Conservation (phyloP, 2,888 invertebrate genomes). For the Polydrusus pterygomalis region DNA sequence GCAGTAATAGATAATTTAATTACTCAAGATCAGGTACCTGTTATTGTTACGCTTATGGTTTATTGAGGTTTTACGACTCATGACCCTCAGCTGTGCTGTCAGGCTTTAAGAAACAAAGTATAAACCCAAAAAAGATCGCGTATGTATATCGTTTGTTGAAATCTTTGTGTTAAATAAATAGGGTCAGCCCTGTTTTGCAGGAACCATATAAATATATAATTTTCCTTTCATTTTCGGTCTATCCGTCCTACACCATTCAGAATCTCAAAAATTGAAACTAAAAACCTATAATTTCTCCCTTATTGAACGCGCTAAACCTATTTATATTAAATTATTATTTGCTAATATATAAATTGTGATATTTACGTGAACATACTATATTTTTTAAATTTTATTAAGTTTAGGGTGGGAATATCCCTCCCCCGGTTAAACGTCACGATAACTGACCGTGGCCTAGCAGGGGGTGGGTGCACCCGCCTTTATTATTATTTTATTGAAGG, state of each 20-base stretch:
- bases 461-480: not conserved
- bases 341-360: conserved; percentile 25
- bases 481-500: conserved; percentile 15
- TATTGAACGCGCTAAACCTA: not conserved
- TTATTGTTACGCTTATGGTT: too few species aligned
- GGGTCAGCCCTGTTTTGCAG: not conserved
- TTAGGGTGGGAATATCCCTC: not conserved
- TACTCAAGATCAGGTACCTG: too few species aligned
- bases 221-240: not conserved
- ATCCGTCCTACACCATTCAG: conserved; percentile 1
- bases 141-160: too few species aligned
- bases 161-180: too few species aligned
- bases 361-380: conserved; percentile 15
- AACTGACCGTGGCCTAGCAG: not conserved
- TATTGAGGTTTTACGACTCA: too few species aligned
- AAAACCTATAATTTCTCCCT: not conserved
- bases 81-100: too few species aligned
- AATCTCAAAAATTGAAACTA: conserved; percentile 3
- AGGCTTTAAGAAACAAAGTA: too few species aligned
- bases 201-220: not conserved
- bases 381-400: conserved; percentile 19
- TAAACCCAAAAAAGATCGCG: too few species aligned
- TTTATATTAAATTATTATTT: conserved; percentile 1
- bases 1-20: too few species aligned
- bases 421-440: too few species aligned